Evolutionary conservation across 2,113 vertebrate genomes (phyloP).

Genomic region (Anser cygnoides): DNA sequence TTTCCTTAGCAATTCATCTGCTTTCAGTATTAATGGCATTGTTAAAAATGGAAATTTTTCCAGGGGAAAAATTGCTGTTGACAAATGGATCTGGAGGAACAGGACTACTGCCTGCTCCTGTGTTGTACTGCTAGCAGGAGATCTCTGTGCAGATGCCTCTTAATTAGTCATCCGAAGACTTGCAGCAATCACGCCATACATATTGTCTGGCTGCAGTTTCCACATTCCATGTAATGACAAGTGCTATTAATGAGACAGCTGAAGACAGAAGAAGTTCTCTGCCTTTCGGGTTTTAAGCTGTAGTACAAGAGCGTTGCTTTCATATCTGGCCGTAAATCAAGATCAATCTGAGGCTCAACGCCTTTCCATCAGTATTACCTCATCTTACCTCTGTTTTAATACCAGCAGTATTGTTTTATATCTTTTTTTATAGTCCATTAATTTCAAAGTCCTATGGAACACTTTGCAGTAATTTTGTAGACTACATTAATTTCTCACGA

Average conservation of each 20-base stretch:
- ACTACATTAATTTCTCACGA: slow-evolving; percentile 65
- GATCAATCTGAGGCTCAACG: slow-evolving; percentile 56
- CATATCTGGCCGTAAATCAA: slow-evolving; percentile 64
- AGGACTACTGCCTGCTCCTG: slow-evolving; percentile 35
- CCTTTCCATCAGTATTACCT: slow-evolving; percentile 54
- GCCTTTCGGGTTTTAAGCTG: slow-evolving; percentile 42
- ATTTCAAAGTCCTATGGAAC: slow-evolving; percentile 63
- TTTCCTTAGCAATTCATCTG: slow-evolving; percentile 8
- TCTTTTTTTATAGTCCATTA: slow-evolving; percentile 69
- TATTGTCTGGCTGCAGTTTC: slow-evolving; percentile 69
- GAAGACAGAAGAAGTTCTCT: slow-evolving; percentile 61
- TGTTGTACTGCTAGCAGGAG: slow-evolving; percentile 50
- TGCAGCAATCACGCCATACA: slow-evolving; percentile 45
- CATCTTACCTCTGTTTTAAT: slow-evolving; percentile 63
- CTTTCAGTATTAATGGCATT: background rate
- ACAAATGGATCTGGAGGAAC: slow-evolving; percentile 44
- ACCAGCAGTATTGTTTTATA: slow-evolving; percentile 66
- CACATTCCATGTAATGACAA: slow-evolving; percentile 69
- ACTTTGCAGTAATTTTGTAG: slow-evolving; percentile 68
- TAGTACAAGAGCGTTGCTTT: slow-evolving; percentile 42
- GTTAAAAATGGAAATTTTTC: slow-evolving; percentile 26
- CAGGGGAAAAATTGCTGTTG: slow-evolving; percentile 37
- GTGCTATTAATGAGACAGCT: slow-evolving; percentile 70
- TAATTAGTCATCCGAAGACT: slow-evolving; percentile 71
- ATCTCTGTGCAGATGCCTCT: slow-evolving; percentile 62